Percentiles rank a stretch among this genome's conserved stretches.
Conservation (phyloP, 37 sponge, comb jelly and placozoan genomes). For the Hexactinellida sp. region DNA sequence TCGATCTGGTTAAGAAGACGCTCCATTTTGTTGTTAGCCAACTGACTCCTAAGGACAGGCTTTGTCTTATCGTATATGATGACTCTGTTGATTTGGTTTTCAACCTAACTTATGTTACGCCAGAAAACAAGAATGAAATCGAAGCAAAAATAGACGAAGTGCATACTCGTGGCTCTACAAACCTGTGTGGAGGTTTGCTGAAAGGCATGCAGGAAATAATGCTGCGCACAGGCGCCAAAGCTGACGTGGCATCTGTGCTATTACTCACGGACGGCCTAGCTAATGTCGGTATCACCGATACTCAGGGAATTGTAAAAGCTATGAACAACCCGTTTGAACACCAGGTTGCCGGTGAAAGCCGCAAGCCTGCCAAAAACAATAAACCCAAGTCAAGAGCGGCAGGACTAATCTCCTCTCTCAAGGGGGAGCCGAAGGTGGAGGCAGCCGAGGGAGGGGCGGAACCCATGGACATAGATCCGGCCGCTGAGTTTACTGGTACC, state of each 20-base stretch:
- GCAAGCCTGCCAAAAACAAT: background rate
- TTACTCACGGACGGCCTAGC: constrained; percentile 83
- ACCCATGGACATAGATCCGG: background rate
- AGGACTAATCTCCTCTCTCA: background rate
- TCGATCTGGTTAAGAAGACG: constrained; percentile 67
- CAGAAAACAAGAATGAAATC: constrained; percentile 36
- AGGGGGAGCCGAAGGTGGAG: background rate
- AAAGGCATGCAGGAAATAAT: constrained; percentile 56
- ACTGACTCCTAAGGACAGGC: constrained; percentile 58
- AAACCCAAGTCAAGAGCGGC: background rate
- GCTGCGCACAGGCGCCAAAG: constrained; percentile 23
- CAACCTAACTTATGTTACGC: constrained; percentile 43
- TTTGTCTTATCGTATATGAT: constrained; percentile 67
- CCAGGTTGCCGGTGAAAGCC: background rate
- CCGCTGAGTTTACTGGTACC: constrained; percentile 49
- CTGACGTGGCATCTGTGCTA: constrained; percentile 70
- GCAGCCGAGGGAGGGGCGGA: background rate
- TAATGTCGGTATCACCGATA: constrained; percentile 39
- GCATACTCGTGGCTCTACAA: constrained; percentile 41
- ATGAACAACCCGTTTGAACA: constrained; percentile 42
- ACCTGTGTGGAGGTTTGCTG: constrained; percentile 71
- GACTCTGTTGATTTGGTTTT: constrained; percentile 37
- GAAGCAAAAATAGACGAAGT: constrained; percentile 36
- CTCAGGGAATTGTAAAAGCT: constrained; percentile 38
- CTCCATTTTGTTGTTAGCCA: constrained; percentile 74